phyloP scores from a whole-genome alignment of 2,888 invertebrate genomes.

The Hypsopygia costalis region DNA sequence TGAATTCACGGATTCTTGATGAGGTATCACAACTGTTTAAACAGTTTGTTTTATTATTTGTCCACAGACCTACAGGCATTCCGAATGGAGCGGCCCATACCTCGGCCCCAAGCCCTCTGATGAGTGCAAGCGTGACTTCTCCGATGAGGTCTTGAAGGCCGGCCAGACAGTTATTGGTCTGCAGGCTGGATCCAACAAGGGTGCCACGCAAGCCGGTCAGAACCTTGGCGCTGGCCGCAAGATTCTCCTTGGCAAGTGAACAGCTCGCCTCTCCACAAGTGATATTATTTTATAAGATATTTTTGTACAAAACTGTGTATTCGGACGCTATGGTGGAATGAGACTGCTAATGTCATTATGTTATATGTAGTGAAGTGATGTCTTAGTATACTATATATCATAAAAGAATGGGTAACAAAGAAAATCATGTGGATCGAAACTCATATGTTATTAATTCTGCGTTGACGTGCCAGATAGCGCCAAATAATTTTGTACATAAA shows the following conservation, averaged over 20 bases:
- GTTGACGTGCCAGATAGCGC: constrained; percentile 42
- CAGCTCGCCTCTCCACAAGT: constrained; percentile 40
- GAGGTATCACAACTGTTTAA: neutral
- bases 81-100: constrained; percentile 92
- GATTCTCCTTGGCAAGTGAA: constrained; percentile 94
- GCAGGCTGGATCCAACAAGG: constrained; percentile 98
- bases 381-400: constrained; percentile 28
- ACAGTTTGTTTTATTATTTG: constrained; percentile 19
- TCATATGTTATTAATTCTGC: too few relatives aligned
- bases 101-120: constrained; percentile 97
- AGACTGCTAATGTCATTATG: constrained; percentile 49
- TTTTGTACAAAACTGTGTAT: constrained; percentile 67
- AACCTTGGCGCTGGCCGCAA: constrained; percentile 95
- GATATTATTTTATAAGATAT: constrained; percentile 72
- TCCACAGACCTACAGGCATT: constrained; percentile 89
- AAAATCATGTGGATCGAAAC: too few relatives aligned
- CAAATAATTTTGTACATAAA: constrained; percentile 65
- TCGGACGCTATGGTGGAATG: constrained; percentile 62
- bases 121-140: constrained; percentile 96
- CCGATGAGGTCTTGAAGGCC: constrained; percentile 93
- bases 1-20: neutral
- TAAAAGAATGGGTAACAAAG: neutral
- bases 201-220: constrained; percentile 94
- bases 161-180: constrained; percentile 95
- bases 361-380: constrained; percentile 51